A percentile compares a stretch with the other conserved stretches of the same genome.
Evolutionary conservation across 1,140 invertebrate species (phyloP).

Genomic region (Penaeus japonicus): DNA sequence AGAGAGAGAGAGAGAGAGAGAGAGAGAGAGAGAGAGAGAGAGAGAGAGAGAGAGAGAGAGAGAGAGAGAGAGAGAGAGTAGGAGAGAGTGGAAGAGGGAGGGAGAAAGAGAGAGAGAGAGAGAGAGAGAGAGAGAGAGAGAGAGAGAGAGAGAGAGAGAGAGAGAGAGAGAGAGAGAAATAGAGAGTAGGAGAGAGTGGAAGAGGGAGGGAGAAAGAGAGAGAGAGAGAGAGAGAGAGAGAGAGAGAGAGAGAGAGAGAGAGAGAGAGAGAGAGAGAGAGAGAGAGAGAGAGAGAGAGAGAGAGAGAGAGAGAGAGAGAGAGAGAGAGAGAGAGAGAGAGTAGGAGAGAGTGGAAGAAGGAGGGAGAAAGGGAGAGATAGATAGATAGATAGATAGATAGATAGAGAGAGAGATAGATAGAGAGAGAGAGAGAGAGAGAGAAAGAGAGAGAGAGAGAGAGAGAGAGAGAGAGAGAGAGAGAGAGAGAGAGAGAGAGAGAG

Average conservation of each 20-base stretch:
- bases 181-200: background rate
- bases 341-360: constrained; percentile 26
- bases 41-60: constrained; percentile 1
- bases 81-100: background rate
- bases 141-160: background rate
- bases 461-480: background rate
- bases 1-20: constrained; percentile 39
- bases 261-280: background rate
- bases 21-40: constrained; percentile 42
- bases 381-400: too few species aligned
- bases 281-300: background rate
- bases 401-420: background rate
- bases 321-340: constrained; percentile 33
- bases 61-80: background rate
- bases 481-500: background rate
- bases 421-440: background rate
- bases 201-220: background rate
- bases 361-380: constrained; percentile 36
- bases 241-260: background rate
- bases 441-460: background rate
- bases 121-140: background rate
- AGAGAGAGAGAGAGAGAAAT: constrained; percentile 21
- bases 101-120: background rate
- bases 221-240: background rate
- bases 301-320: background rate